These are phyloP conservation scores for Syrmaticus mikado DNA, from an alignment of 2,113 vertebrate species.

Conservation along the genomic window DNA sequence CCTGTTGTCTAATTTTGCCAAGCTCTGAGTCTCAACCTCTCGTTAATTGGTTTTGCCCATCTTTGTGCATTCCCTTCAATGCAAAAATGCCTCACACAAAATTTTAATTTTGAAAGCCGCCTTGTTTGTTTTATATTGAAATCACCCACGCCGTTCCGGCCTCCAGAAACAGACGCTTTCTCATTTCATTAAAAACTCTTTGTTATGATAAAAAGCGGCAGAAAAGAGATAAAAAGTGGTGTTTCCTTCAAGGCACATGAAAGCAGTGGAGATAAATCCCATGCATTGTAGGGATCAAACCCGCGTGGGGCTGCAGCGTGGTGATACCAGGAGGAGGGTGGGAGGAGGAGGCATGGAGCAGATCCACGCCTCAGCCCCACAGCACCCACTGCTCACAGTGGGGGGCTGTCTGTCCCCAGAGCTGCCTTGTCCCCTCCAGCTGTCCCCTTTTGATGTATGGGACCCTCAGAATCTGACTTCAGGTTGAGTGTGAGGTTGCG, in stretches of 20 bases:
- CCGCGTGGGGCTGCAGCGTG: background rate
- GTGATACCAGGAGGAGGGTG: slow-evolving; percentile 7
- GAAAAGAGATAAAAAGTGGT: slow-evolving; percentile 79
- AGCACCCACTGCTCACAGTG: accelerated
- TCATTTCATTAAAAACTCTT: slow-evolving; percentile 80
- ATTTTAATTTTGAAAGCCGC: slow-evolving; percentile 80
- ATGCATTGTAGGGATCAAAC: slow-evolving; percentile 23
- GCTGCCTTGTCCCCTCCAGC: background rate
- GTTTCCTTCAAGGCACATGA: slow-evolving; percentile 66
- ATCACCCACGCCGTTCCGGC: slow-evolving; percentile 63
- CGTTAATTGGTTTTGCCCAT: slow-evolving; percentile 82
- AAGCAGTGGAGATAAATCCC: slow-evolving; percentile 60
- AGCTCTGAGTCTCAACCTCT: slow-evolving; percentile 69
- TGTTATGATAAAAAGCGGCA: slow-evolving; percentile 78
- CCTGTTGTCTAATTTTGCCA: slow-evolving; percentile 74
- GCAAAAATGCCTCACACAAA: slow-evolving; percentile 78
- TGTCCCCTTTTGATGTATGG: background rate
- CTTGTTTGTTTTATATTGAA: slow-evolving; percentile 84
- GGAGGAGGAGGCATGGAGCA: background rate
- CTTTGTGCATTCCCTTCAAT: slow-evolving; percentile 77
- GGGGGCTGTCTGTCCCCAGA: accelerated
- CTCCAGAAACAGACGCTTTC: slow-evolving; percentile 76
- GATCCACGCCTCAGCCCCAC: background rate
- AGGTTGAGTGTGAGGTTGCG: background rate
- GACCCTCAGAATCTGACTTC: background rate